Conservation (phyloP, 2,113 vertebrate species). For the Microcebus griseorufus region DNA sequence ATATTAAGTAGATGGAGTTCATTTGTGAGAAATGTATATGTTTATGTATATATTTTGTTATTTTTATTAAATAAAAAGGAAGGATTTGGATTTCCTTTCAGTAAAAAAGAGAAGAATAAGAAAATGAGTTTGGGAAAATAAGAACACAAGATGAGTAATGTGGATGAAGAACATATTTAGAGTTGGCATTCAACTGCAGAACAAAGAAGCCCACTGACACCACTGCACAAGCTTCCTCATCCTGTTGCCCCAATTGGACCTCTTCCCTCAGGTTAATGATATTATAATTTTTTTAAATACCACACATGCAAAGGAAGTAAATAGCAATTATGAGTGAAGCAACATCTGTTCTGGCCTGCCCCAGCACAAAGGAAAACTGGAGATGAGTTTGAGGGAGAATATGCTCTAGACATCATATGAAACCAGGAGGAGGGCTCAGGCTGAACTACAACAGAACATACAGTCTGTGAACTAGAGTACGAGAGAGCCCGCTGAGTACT, state of each 20-base stretch:
- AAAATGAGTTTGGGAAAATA: neutral
- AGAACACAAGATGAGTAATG: neutral
- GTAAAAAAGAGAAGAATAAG: neutral
- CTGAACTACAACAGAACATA: neutral
- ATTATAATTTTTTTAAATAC: neutral
- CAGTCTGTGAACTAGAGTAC: neutral
- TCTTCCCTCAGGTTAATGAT: neutral
- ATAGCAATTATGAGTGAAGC: neutral
- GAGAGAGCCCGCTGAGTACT: fast-evolving
- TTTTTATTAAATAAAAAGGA: slow-evolving; percentile 18
- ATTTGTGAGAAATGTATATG: neutral
- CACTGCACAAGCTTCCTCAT: neutral
- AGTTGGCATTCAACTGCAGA: neutral
- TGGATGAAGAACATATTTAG: neutral
- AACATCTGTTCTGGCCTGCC: neutral
- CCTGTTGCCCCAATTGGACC: neutral
- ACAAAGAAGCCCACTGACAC: neutral
- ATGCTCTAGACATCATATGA: neutral
- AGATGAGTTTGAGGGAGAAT: neutral
- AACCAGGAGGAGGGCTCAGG: neutral
- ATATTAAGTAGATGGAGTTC: neutral
- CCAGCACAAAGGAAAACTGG: neutral
- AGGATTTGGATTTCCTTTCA: neutral
- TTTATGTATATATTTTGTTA: neutral
- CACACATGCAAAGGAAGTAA: neutral